These are phyloP conservation scores for Rhopilema esculentum DNA, from an alignment of 30 jellyfish, hydroid and myxozoan species.

Conservation along the genomic window DNA sequence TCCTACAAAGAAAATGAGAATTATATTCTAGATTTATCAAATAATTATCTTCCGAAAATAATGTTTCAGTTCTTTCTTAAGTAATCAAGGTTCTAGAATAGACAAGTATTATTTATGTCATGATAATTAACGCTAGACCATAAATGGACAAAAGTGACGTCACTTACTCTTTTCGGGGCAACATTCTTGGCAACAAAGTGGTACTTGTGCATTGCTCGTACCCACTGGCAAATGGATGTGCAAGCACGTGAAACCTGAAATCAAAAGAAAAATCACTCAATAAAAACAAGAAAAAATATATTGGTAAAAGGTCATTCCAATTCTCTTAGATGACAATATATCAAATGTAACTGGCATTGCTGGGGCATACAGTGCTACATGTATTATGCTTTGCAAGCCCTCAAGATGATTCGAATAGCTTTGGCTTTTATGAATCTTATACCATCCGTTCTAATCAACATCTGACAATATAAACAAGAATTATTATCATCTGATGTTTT, in stretches of 20 bases:
- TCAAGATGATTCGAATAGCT: too few relatives aligned
- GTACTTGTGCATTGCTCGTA: slow-evolving; percentile 97
- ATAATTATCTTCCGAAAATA: not conserved
- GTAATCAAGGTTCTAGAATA: too few relatives aligned
- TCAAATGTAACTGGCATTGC: not conserved
- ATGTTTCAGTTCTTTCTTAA: not conserved
- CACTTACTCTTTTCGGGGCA: slow-evolving; percentile 95
- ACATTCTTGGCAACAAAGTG: slow-evolving; percentile 96
- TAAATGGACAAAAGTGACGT: too few relatives aligned
- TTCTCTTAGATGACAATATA: not conserved
- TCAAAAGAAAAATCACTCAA: not conserved
- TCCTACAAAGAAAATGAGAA: slow-evolving; percentile 48
- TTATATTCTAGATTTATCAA: not conserved
- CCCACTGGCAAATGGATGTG: slow-evolving; percentile 97
- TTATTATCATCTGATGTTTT: too few relatives aligned
- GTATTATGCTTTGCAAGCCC: not conserved
- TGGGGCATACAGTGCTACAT: not conserved
- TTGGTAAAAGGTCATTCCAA: not conserved
- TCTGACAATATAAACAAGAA: too few relatives aligned
- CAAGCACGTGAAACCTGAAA: slow-evolving; percentile 95
- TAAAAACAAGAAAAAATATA: not conserved
- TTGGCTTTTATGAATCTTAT: too few relatives aligned
- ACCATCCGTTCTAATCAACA: too few relatives aligned
- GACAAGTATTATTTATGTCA: too few relatives aligned
- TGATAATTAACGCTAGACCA: too few relatives aligned